Conservation (phyloP, 2,113 vertebrate species). For the Synodontis membranacea region DNA sequence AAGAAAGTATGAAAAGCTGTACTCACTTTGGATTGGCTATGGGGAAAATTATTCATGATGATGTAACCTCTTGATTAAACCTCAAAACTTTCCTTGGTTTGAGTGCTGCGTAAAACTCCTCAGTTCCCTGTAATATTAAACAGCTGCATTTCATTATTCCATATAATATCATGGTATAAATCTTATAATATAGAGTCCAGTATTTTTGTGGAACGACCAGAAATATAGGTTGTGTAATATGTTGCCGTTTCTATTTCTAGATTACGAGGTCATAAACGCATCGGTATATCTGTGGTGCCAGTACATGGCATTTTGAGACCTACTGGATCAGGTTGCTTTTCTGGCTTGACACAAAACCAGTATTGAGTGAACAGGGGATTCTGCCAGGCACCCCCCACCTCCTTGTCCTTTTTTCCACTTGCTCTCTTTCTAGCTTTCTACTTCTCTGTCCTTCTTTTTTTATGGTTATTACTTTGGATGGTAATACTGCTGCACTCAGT, state of each 20-base stretch:
- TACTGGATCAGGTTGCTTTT: conserved; percentile 47
- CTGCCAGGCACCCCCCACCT: conserved; percentile 37
- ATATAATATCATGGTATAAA: not conserved
- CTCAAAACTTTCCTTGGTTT: conserved; percentile 7
- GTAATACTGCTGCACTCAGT: not conserved
- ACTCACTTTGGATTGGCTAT: conserved; percentile 19
- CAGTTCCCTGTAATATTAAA: not conserved
- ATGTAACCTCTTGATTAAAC: not conserved
- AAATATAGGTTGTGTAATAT: not conserved
- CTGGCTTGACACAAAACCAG: conserved; percentile 45
- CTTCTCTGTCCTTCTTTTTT: not conserved
- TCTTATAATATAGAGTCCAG: not conserved
- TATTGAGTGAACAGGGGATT: conserved; percentile 28
- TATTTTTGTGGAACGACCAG: not conserved
- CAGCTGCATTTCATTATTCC: not conserved
- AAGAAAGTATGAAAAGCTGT: conserved; percentile 6
- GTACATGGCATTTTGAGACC: conserved; percentile 42
- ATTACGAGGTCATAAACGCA: conserved; percentile 22
- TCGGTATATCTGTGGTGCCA: conserved; percentile 2
- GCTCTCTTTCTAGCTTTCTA: not conserved
- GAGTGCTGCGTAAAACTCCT: not conserved
- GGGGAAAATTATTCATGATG: conserved; percentile 4
- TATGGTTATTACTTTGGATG: conserved; percentile 13
- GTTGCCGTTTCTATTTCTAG: not conserved
- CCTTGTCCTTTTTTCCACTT: conserved; percentile 6